Conservation (phyloP, 2,888 invertebrate species). For the Sarcophaga caerulescens region DNA sequence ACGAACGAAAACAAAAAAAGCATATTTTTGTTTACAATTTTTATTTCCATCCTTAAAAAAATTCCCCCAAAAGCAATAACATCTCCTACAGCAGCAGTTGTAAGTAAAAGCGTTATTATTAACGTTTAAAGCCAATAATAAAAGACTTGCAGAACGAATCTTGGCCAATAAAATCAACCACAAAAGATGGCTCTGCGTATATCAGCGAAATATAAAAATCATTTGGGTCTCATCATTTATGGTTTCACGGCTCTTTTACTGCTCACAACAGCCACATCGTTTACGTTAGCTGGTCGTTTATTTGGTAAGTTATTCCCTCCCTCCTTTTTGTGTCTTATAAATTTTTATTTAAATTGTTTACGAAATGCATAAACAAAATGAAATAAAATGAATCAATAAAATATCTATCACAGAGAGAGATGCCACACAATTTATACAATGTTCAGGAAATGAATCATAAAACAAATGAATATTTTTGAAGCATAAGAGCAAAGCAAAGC, state of each 20-base stretch:
- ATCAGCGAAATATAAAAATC: slow-evolving; percentile 79
- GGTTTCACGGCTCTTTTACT: slow-evolving; percentile 76
- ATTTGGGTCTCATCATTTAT: slow-evolving; percentile 80
- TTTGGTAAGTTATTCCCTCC: slow-evolving; percentile 78
- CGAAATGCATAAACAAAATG: too few species aligned
- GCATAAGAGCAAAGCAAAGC: too few species aligned
- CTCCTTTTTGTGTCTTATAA: neutral
- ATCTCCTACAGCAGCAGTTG: slow-evolving; percentile 46
- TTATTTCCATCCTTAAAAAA: slow-evolving; percentile 1
- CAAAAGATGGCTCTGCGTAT: slow-evolving; percentile 79
- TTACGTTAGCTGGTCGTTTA: slow-evolving; percentile 78
- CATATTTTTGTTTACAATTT: slow-evolving; percentile 17
- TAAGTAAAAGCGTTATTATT: neutral
- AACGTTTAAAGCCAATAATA: slow-evolving; percentile 68
- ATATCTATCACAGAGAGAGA: too few species aligned
- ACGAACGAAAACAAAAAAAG: neutral
- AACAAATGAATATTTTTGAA: too few species aligned
- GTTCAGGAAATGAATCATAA: too few species aligned
- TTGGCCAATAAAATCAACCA: slow-evolving; percentile 45
- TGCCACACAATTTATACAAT: too few species aligned
- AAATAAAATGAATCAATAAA: too few species aligned
- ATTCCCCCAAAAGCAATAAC: slow-evolving; percentile 1
- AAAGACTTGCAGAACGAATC: slow-evolving; percentile 11
- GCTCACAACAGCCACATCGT: slow-evolving; percentile 74
- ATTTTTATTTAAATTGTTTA: too few species aligned